Evolutionary conservation across 1,140 invertebrate genomes (phyloP), one percentile per base, ranked within the genome.

Genomic region (Drosophila subpulchrella): DNA sequence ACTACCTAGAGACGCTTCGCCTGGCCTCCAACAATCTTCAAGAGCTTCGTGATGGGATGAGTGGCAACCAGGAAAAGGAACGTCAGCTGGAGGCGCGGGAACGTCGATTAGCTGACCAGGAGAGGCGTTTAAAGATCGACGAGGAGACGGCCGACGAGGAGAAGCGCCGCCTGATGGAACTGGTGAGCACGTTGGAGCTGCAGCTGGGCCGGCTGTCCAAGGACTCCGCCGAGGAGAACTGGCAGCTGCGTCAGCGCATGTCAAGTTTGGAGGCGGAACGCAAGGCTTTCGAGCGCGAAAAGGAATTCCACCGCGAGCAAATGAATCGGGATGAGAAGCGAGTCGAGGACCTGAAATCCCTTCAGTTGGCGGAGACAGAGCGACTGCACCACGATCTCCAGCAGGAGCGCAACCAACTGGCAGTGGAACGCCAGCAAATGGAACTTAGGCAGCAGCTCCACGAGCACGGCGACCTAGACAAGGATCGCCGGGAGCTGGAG

Each of bases 161-260:
- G 74, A 84, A 93, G 72, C 78, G 92, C 5, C 92, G 93, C n/a
- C 84, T 94, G 0, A 90, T 94, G 78, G 85, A 91, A 5, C 61
- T 94, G 13, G 92, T 94, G 0, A 78, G 92, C 57, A 93, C 85
- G 5, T 67, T 94, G 27, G 93, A 94, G 68, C 66, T 86, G 8
- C 93, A 94, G 79, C 78, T 80, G 78, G 92, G 77, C 55, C 92
- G 86, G 59, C 61, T 90, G 27, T 93, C 78, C 57, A 92, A 84
- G 67, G 91, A 75, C 73, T 92, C 76, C 6, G 92, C 91, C 27
- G 93, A 81, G 55, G 92, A 88, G 72, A 93, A 86, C 61, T 94
- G 75, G 93, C 92, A 84, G 70, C 77, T 84, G 75, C 93, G 91
- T 13, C 92, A 75, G 88, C 93, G 81, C 78, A 91, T 86, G 91